phyloP scores from a whole-genome alignment of 2,113 vertebrate species.

The Callithrix jacchus region DNA sequence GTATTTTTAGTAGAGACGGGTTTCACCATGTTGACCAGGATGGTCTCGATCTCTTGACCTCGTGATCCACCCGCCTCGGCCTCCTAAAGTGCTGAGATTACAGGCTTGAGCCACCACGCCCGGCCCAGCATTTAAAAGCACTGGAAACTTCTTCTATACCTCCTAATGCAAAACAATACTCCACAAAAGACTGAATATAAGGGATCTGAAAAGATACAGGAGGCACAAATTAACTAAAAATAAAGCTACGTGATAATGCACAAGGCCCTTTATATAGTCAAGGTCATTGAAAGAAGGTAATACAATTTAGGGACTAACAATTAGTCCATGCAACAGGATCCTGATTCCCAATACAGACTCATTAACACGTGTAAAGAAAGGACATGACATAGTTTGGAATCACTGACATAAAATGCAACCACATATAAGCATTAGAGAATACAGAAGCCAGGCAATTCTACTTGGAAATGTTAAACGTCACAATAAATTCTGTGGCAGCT shows the following conservation, averaged over 20 bases:
- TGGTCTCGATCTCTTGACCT: too few species aligned
- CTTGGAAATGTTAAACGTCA: too few species aligned
- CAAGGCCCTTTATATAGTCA: neutral
- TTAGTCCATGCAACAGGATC: neutral
- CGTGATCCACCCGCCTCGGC: too few species aligned
- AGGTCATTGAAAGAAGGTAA: neutral
- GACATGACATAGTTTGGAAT: neutral
- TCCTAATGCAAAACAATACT: neutral
- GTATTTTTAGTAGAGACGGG: too few species aligned
- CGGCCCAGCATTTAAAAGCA: neutral
- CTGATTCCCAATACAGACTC: neutral
- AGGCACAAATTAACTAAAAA: neutral
- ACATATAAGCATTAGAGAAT: rapidly evolving
- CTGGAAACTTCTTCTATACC: neutral
- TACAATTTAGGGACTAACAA: neutral
- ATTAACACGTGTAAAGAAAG: neutral
- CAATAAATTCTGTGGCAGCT: too few species aligned
- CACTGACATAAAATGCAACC: rapidly evolving
- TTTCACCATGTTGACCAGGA: too few species aligned
- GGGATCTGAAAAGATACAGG: neutral
- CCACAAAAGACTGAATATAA: neutral
- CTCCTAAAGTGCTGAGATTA: too few species aligned
- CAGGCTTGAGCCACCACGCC: too few species aligned
- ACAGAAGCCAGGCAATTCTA: rapidly evolving
- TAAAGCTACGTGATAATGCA: neutral